Evolutionary conservation across 2,888 invertebrate species (phyloP).

Genomic region (Patella pellucida): DNA sequence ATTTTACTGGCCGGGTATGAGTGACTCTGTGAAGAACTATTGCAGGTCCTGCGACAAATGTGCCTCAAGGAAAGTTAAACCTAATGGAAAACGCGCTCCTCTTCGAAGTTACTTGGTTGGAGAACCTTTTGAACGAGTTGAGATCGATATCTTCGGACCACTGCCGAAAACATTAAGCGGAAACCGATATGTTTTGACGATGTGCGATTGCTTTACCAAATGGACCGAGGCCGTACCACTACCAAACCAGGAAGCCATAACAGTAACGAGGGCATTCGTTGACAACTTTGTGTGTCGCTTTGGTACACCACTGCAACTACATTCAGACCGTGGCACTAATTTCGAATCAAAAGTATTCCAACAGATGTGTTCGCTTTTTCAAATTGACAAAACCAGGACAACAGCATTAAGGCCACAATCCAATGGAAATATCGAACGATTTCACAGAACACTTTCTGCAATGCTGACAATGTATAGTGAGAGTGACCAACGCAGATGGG

Average conservation of each 20-base stretch:
- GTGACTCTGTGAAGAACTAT: background rate
- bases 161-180: constrained; percentile 8
- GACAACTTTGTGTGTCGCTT: constrained; percentile 11
- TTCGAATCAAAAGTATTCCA: constrained; percentile 20
- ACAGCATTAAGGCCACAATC: constrained; percentile 25
- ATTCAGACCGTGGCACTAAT: constrained; percentile 18
- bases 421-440: constrained; percentile 25
- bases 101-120: constrained; percentile 3
- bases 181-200: constrained; percentile 5
- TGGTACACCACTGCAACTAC: constrained; percentile 10
- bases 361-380: constrained; percentile 12
- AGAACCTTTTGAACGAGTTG: constrained; percentile 18
- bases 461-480: constrained; percentile 22
- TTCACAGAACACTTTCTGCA: constrained; percentile 17
- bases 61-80: background rate
- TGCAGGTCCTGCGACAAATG: background rate
- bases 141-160: constrained; percentile 14
- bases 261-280: background rate
- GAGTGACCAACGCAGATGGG: constrained; percentile 14
- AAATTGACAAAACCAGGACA: constrained; percentile 24
- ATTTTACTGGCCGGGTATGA: constrained; percentile 20
- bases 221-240: constrained; percentile 18
- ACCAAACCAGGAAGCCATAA: constrained; percentile 15
- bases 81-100: background rate
- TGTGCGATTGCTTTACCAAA: constrained; percentile 17